Conservation (phyloP, 2,888 invertebrate genomes). For the Troides aeacus region DNA sequence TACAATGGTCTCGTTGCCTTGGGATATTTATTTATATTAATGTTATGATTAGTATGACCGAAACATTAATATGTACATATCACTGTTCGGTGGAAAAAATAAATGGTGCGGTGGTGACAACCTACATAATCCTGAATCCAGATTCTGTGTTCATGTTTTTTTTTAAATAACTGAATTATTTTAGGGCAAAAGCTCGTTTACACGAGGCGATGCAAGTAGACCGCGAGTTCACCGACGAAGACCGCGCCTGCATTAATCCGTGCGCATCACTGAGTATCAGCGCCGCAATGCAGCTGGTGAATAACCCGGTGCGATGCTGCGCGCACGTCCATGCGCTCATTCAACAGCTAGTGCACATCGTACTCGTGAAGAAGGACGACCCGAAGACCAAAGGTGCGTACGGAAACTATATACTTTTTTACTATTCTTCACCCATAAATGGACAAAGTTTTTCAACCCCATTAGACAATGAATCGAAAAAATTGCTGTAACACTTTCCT, state of each 20-base stretch:
- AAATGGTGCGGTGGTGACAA: too few species aligned
- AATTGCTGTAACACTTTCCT: too few species aligned
- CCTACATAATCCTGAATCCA: too few species aligned
- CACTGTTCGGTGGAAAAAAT: too few species aligned
- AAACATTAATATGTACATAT: too few species aligned
- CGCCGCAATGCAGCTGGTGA: constrained; percentile 95
- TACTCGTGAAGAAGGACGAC: constrained; percentile 92
- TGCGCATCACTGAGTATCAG: constrained; percentile 94
- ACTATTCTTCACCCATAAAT: too few species aligned
- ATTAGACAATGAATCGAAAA: too few species aligned
- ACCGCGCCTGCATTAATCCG: constrained; percentile 93
- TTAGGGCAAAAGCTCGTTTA: constrained; percentile 95
- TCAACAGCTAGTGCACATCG: constrained; percentile 90
- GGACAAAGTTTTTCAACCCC: too few species aligned
- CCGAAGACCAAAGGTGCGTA: constrained; percentile 88
- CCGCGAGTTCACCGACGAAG: constrained; percentile 90
- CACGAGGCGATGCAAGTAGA: constrained; percentile 96
- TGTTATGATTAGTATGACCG: too few species aligned
- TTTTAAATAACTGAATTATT: background rate
- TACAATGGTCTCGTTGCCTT: too few species aligned
- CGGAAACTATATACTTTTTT: background rate
- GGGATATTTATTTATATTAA: too few species aligned
- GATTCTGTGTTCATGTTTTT: too few species aligned
- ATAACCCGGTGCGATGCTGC: constrained; percentile 97
- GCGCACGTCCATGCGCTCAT: constrained; percentile 93